Conservation (phyloP, 2,888 invertebrate species). For the Plagodis pulveraria region DNA sequence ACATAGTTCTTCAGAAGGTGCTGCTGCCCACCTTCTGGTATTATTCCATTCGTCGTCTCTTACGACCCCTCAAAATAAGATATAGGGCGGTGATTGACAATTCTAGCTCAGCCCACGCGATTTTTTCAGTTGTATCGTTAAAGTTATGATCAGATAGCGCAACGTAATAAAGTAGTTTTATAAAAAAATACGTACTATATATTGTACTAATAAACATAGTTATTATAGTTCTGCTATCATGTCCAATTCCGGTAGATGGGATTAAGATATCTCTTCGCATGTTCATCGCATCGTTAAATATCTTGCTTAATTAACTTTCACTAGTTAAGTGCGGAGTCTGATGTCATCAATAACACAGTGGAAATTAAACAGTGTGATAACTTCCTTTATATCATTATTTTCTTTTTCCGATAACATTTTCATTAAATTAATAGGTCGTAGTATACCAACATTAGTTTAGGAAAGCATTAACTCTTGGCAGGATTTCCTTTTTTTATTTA, state of each 20-base stretch:
- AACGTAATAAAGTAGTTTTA: not conserved
- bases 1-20: no score
- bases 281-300: conserved; percentile 51
- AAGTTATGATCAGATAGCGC: not conserved
- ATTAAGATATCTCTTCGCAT: conserved; percentile 40
- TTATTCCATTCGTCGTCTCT: no score
- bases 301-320: conserved; percentile 70
- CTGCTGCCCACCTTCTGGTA: no score
- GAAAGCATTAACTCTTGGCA: no score
- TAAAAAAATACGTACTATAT: not conserved
- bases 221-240: conserved; percentile 37
- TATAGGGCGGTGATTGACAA: no score
- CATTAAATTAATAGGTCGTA: no score
- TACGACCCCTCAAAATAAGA: no score
- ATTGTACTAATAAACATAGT: conserved; percentile 16
- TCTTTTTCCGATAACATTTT: no score
- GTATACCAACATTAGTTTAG: no score
- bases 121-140: no score
- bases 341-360: conserved; percentile 55
- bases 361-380: conserved; percentile 5
- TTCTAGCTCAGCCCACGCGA: no score
- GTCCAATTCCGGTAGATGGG: conserved; percentile 33
- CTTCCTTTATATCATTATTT: not conserved
- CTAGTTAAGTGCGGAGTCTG: conserved; percentile 54
- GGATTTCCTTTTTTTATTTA: no score